Conservation (phyloP, 2,113 vertebrate genomes). For the Xenus cinereus region DNA sequence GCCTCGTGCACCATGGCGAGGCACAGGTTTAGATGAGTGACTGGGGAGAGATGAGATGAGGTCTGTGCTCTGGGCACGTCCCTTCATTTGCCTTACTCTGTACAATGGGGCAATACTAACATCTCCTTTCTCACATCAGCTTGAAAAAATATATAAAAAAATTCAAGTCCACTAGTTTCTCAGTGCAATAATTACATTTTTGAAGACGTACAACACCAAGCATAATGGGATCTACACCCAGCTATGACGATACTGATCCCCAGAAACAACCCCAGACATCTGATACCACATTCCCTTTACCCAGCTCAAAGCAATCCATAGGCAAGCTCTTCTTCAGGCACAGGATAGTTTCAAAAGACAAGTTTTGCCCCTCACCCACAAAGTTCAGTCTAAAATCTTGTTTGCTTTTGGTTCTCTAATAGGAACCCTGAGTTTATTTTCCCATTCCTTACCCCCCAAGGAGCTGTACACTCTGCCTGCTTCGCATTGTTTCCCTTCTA, state of each 20-base stretch:
- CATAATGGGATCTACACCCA: background rate
- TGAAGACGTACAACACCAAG: background rate
- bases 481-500: background rate
- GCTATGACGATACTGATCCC: background rate
- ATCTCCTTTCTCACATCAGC: accelerated
- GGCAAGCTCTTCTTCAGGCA: background rate
- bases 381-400: background rate
- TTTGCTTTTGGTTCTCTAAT: background rate
- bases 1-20: background rate
- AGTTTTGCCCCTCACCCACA: background rate
- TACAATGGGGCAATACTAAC: background rate
- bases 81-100: background rate
- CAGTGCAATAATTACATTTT: background rate
- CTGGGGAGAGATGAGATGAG: background rate
- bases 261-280: background rate
- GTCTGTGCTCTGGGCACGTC: background rate
- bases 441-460: background rate
- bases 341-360: background rate
- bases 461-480: conserved; percentile 6
- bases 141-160: background rate
- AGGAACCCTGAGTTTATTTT: background rate
- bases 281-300: background rate
- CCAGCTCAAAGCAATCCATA: background rate
- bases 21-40: background rate
- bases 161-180: background rate